Evolutionary conservation across 2,797 vertebrate genomes (phyloP).

Genomic region (Eulemur coronatus): DNA sequence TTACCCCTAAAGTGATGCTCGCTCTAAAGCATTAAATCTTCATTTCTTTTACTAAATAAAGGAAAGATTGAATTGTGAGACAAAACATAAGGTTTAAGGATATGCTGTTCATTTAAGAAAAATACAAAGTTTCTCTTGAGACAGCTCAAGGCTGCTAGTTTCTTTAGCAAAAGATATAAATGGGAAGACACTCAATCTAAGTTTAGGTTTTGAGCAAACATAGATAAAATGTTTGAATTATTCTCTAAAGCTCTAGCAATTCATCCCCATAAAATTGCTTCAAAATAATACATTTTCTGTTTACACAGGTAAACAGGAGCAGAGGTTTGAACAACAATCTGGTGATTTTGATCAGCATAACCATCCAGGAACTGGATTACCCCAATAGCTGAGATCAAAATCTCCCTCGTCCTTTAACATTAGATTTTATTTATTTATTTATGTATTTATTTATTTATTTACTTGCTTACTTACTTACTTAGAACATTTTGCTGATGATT

Average conservation of each 20-base stretch:
- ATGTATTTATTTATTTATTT: not conserved
- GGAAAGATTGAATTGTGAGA: not conserved
- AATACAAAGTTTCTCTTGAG: not conserved
- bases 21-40: not conserved
- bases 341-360: not conserved
- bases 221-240: not conserved
- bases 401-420: not conserved
- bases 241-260: not conserved
- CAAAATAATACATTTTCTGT: not conserved
- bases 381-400: not conserved
- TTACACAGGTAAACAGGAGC: not conserved
- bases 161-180: conserved; percentile 7
- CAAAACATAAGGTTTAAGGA: not conserved
- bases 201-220: conserved; percentile 7
- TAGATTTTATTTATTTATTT: not conserved
- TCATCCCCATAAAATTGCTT: not conserved
- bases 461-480: not conserved
- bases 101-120: not conserved
- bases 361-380: not conserved
- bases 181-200: not conserved
- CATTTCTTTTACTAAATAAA: conserved; percentile 14
- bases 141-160: not conserved
- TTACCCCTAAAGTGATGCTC: not conserved
- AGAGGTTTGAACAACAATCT: not conserved
- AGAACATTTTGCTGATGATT: not conserved